Evolutionary conservation across 2,888 invertebrate species (phyloP).

Genomic region (Dynastes tityus): DNA sequence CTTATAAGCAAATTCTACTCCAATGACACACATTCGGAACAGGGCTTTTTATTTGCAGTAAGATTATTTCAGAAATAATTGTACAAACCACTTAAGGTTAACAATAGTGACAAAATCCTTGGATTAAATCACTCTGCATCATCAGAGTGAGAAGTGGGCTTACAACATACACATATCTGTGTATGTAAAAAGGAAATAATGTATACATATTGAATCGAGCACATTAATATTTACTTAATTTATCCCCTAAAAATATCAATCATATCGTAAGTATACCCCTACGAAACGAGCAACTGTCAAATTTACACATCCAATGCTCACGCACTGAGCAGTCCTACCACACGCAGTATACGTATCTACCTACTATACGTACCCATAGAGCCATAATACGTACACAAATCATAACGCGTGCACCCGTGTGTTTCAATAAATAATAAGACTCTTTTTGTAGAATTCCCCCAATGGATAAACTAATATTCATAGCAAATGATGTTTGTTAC

Average conservation of each 20-base stretch:
- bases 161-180: background rate
- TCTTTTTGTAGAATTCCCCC: conserved; percentile 41
- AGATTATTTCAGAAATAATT: no score
- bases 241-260: conserved; percentile 44
- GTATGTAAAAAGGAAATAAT: background rate
- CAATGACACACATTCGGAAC: background rate
- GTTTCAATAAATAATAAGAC: conserved; percentile 45
- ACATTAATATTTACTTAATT: conserved; percentile 43
- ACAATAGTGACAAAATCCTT: no score
- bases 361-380: conserved; percentile 6
- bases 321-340: background rate
- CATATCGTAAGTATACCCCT: conserved; percentile 36
- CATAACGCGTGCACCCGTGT: conserved; percentile 1
- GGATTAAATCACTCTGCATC: no score
- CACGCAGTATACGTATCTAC: background rate
- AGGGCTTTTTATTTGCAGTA: background rate
- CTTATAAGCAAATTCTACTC: background rate
- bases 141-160: no score
- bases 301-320: conserved; percentile 26
- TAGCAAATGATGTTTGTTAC: conserved; percentile 49
- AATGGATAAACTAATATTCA: conserved; percentile 46
- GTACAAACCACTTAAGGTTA: no score
- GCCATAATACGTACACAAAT: conserved; percentile 17
- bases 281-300: conserved; percentile 44
- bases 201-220: background rate